Evolutionary conservation across 1,140 invertebrate genomes (phyloP).

Genomic region (Drosophila nannoptera): DNA sequence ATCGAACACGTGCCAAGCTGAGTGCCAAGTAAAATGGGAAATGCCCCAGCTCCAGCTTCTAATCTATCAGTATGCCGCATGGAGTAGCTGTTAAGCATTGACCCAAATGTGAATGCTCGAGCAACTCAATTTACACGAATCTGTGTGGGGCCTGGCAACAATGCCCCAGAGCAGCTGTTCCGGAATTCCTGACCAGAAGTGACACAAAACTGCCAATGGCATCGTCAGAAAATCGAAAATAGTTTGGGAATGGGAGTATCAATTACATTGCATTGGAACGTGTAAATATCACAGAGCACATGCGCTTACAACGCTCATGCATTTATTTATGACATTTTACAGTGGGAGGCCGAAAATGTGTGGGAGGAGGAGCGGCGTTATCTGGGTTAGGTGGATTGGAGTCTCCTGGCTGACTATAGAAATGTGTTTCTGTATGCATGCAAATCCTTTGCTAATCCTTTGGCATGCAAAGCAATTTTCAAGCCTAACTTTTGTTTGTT

Average conservation of each 20-base stretch:
- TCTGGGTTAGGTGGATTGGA: slow-evolving; percentile 4
- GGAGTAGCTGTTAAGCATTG: neutral
- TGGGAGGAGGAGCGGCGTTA: neutral
- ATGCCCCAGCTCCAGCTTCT: too few species aligned
- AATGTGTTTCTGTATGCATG: slow-evolving; percentile 56
- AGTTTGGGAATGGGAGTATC: slow-evolving; percentile 46
- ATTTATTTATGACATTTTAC: slow-evolving; percentile 66
- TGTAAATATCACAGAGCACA: slow-evolving; percentile 33
- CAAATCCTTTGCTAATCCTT: slow-evolving; percentile 65
- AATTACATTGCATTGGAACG: slow-evolving; percentile 57
- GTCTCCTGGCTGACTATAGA: slow-evolving; percentile 19
- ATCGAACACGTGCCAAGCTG: neutral
- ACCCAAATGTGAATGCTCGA: slow-evolving; percentile 19
- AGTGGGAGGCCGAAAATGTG: slow-evolving; percentile 1
- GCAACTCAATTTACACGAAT: slow-evolving; percentile 30
- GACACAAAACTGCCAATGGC: slow-evolving; percentile 16
- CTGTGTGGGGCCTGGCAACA: slow-evolving; percentile 6
- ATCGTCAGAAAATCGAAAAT: slow-evolving; percentile 1
- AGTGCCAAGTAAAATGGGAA: neutral
- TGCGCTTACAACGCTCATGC: slow-evolving; percentile 53
- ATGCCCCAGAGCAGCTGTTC: neutral
- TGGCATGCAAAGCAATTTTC: slow-evolving; percentile 68
- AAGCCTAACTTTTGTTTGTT: slow-evolving; percentile 45
- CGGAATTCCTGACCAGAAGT: slow-evolving; percentile 1
- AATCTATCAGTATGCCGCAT: slow-evolving; percentile 2